Base-by-base conservation (phyloP, 2,888 invertebrate species). In the Coelinius sp. region DNA sequence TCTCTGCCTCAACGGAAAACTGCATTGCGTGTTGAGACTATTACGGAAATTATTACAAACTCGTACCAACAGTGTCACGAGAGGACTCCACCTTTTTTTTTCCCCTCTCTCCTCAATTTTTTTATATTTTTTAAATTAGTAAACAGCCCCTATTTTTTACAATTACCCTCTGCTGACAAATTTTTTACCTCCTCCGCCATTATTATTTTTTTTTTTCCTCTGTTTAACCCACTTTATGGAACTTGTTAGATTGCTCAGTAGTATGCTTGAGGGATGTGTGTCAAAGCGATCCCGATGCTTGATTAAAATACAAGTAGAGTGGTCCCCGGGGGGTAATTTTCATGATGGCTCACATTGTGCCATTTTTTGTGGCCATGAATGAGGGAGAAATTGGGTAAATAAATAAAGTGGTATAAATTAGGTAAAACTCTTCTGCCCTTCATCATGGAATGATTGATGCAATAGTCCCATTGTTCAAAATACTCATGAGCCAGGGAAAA, bases 221-320 rank as follows among this genome's bases (percentile, higher is more conserved):
- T 25, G 38, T 17, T 53, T 65, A 41, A 70, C 70, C 70, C 52
- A 64, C 41, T 70, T 70, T 25, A 41, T 64, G 35, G 25, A 20
- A 38, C 64, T 27, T 53, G 53, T 24, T 31, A 64, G 52, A 59
- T 56, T 70, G 22, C 44, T 56, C 14, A 62, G 38, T 65, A 31
- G 56, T 38, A 27, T 64, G 56, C 56, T 70, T 56, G 56, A 44
- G 41, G 53, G 24, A 70, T 70, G 38, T 65, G 27, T 70, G 64
- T 56, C 70, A 65, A 38, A 41, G 41, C 17, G 65, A 70, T 70
- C 44, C 31, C 56, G 49, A 12, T 53, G 41, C 27, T 65, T 56
- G 65, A 70, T 64, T 64, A 64, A 44, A 41, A 53, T 70, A 64
- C 59, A 35, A 31, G 25, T 59, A 17, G 59, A 35, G 20, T 17